Evolutionary conservation across 2,113 vertebrate species (phyloP).

Genomic region (Trachemys scripta): DNA sequence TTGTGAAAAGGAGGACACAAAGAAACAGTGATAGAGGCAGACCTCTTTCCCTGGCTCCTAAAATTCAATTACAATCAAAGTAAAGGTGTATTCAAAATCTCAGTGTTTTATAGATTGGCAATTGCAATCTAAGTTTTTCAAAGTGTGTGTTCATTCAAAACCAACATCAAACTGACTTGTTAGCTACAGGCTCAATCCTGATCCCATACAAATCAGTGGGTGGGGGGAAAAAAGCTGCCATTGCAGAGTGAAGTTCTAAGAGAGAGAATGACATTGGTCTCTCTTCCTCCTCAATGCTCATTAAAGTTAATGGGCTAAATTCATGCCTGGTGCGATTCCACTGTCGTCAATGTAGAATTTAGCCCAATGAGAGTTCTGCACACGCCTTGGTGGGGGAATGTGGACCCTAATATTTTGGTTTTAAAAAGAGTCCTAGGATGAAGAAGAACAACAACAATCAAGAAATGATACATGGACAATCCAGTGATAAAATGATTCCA

Average conservation of each 20-base stretch:
- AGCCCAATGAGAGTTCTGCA: neutral
- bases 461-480: neutral
- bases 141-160: neutral
- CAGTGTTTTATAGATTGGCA: neutral
- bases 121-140: neutral
- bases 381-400: neutral
- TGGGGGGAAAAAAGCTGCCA: neutral
- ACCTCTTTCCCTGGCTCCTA: neutral
- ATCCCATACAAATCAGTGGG: neutral
- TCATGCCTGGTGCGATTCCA: neutral
- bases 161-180: neutral
- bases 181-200: neutral
- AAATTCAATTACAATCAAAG: conserved; percentile 11
- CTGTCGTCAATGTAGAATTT: neutral
- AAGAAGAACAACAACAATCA: neutral
- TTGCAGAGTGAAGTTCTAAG: neutral
- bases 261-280: neutral
- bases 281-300: neutral
- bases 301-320: neutral
- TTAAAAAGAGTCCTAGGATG: neutral
- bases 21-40: neutral
- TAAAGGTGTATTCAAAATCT: conserved; percentile 10
- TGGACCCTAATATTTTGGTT: neutral
- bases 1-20: neutral
- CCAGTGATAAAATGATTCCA: neutral